A percentile compares a stretch with the other conserved stretches of the same genome.
phyloP scores from a whole-genome alignment of 2,797 vertebrate species.

The Chaetodon trifasciatus region DNA sequence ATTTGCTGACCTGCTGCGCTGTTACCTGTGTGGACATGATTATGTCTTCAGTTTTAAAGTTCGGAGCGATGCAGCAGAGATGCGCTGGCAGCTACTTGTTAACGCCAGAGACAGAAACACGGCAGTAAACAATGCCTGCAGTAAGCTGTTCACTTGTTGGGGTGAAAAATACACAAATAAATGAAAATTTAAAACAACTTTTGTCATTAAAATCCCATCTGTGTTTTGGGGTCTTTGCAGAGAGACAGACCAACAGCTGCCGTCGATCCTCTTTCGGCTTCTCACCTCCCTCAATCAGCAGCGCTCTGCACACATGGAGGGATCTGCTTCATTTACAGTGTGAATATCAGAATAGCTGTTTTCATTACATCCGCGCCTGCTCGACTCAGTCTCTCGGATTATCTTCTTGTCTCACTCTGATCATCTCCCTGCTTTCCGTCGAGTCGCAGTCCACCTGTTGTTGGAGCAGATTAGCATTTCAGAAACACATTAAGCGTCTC shows the following conservation, averaged over 20 bases:
- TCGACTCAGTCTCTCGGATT: constrained; percentile 34
- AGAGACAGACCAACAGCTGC: constrained; percentile 58
- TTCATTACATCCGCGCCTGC: constrained; percentile 12
- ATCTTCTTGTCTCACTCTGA: constrained; percentile 20
- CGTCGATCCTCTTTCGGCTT: constrained; percentile 22
- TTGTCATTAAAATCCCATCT: constrained; percentile 67
- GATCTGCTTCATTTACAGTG: constrained; percentile 34
- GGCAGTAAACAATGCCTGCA: not conserved
- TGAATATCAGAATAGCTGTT: constrained; percentile 33
- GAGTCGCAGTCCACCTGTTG: constrained; percentile 54
- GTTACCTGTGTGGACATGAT: not conserved
- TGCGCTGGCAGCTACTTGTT: not conserved
- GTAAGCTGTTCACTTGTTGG: constrained; percentile 7
- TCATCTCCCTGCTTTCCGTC: constrained; percentile 30
- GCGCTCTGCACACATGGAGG: constrained; percentile 26
- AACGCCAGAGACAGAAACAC: not conserved
- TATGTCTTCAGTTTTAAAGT: not conserved
- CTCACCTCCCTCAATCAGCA: constrained; percentile 24
- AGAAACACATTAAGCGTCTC: constrained; percentile 44
- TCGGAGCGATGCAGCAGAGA: not conserved
- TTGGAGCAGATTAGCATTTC: constrained; percentile 53
- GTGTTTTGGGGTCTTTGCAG: constrained; percentile 26
- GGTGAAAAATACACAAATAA: not conserved
- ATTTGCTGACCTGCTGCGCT: not conserved
- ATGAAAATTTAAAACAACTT: constrained; percentile 23